Evolutionary conservation across 2,113 vertebrate genomes (phyloP), one percentile per base, ranked within the genome.

Genomic region (Dermatemys mawii): DNA sequence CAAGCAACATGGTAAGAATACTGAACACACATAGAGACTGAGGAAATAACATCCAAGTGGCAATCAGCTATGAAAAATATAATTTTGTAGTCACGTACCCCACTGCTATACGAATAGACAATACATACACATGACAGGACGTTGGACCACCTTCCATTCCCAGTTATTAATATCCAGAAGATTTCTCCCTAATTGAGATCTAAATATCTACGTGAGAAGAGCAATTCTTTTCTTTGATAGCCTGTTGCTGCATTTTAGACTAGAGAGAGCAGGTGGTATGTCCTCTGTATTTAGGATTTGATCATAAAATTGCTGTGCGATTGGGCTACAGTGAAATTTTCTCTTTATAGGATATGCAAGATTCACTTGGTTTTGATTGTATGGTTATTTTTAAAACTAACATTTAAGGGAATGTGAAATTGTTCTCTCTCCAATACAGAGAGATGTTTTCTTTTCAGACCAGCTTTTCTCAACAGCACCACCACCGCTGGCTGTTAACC

Each of bases 401-500:
- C 76, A 41, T 87, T 92, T 8, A 76, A 86, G 73, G 78, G 0
- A 1, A 55, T 46, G 21, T 6, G 54, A 54, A 93, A 48, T 11
- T 46, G 27, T 5, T 21, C 9, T 81, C 17, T 21, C 6, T 19
- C 48, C 80, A 73, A 22, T n/a, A 80, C 13, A 78, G 3, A 46
- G 27, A 70, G 41, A 67, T n/a, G 13, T 1, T 26, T 63, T 51
- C 46, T 83, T 91, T 89, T 90, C 86, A 55, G 24, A 94, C 44
- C 63, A 54, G 17, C 19, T 92, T 48, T 92, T 92, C 80, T 50
- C 57, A 73, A 90, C 97, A 90, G 83, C n/a, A 73, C 13, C 76
- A 35, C 49, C 78, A 86, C 63, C 63, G 5, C 16, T 67, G 89
- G 75, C 88, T 75, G 82, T 55, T 84, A 76, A 86, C 78, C 55